Evolutionary conservation across 1,140 invertebrate species (phyloP), one percentile per base, ranked within the genome.

Genomic region (Aphelenchoides fujianensis): DNA sequence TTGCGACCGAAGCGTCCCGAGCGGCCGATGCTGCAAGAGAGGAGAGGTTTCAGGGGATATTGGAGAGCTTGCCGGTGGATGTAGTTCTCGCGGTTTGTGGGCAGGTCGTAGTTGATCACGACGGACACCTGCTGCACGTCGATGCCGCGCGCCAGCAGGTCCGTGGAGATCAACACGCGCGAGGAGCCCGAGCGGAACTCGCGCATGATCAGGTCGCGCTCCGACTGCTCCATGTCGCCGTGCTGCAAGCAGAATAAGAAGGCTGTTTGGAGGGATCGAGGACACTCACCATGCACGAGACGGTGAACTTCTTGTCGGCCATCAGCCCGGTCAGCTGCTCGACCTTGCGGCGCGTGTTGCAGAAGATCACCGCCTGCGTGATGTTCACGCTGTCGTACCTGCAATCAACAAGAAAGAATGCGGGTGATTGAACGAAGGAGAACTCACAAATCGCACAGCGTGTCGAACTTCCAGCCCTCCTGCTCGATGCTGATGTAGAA

Each of bases 1-100:
- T 99, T 99, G 89, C 97, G 91, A 86, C 97, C 97, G 86, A 98
- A 99, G 88, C 97, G 92, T 84, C 97, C 97, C 88, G 95, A 94
- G 87, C 97, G 91, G 86, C 97, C 97, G 89, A 99, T 99, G 89
- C 97, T 98, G 86, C 34, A 88, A 89, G 64, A 67, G n/a, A n/a
- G n/a, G 61, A 59, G 73, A 54, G 57, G n/a, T 71, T 78, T 35
- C 69, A 69, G 59, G 63, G 0, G 36, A 36, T 16, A 69, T 3
- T 62, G 23, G 19, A 1, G 31, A 16, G 67, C 68, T 87, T 86
- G 96, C 94, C 95, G 92, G 88, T 98, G 95, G 88, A 98, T 97
- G 86, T 98, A 98, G 86, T 96, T 97, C 87, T 98, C 95, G 75
- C 94, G 90, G 86, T 97, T 97, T 36, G 92, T 94, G 69, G 95